Evolutionary conservation across 2,797 vertebrate species (phyloP).

Genomic region (Podarcis lilfordi): DNA sequence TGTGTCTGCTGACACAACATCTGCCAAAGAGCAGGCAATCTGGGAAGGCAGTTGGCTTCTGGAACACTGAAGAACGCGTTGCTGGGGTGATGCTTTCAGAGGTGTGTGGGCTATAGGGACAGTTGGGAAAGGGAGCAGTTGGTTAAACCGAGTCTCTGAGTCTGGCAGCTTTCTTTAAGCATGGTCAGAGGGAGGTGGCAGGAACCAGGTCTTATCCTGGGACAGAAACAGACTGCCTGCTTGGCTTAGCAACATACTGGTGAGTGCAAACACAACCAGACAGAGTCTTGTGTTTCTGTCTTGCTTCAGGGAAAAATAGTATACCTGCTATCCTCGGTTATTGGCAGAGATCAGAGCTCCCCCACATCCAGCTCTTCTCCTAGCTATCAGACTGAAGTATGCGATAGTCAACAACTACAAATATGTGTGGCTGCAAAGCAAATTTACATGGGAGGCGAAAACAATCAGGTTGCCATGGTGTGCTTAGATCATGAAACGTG

Average conservation of each 20-base stretch:
- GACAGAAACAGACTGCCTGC: rapidly evolving
- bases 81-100: not conserved
- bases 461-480: not conserved
- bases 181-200: not conserved
- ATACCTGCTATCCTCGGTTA: not conserved
- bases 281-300: not conserved
- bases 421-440: constrained; percentile 28
- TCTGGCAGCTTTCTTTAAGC: not conserved
- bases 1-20: not conserved
- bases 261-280: not conserved
- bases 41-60: not conserved
- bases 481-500: not conserved
- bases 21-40: too few relatives aligned
- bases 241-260: not conserved
- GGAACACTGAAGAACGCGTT: not conserved
- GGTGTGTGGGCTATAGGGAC: too few relatives aligned
- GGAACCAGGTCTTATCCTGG: not conserved
- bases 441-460: constrained; percentile 11
- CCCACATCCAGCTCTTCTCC: not conserved
- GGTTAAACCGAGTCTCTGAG: not conserved
- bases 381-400: not conserved
- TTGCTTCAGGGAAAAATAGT: not conserved
- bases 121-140: not conserved
- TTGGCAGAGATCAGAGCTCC: constrained; percentile 1
- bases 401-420: not conserved